A percentile compares a stretch with the other conserved stretches of the same genome.
phyloP scores from a whole-genome alignment of 2,888 invertebrate species.

The Slavum lentiscoides region DNA sequence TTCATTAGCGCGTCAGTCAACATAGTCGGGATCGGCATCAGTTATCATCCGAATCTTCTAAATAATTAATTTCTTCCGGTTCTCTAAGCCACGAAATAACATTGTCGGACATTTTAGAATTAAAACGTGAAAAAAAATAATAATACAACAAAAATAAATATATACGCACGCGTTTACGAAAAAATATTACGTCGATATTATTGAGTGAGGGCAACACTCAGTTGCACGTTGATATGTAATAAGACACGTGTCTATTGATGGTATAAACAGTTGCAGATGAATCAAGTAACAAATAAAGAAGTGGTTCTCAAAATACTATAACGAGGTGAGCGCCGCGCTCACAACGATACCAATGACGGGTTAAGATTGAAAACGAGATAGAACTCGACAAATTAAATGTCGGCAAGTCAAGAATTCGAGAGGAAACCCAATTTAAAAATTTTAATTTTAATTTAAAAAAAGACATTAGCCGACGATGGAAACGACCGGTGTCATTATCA shows the following conservation, averaged over 20 bases:
- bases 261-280: slow-evolving; percentile 5
- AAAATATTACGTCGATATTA: neutral
- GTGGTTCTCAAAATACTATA: slow-evolving; percentile 16
- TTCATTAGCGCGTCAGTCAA: neutral
- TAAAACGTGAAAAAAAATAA: slow-evolving; percentile 1
- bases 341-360: slow-evolving; percentile 11
- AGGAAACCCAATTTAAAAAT: too few relatives aligned
- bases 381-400: too few relatives aligned
- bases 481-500: too few relatives aligned
- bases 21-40: slow-evolving; percentile 1
- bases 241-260: neutral
- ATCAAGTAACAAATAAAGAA: slow-evolving; percentile 3
- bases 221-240: slow-evolving; percentile 6
- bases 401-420: too few relatives aligned
- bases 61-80: slow-evolving; percentile 6
- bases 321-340: neutral
- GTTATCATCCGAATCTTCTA: slow-evolving; percentile 17
- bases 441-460: too few relatives aligned
- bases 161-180: slow-evolving; percentile 4
- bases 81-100: neutral
- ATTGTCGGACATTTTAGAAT: slow-evolving; percentile 13
- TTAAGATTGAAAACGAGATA: too few relatives aligned
- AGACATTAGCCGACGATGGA: too few relatives aligned
- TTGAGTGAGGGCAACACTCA: neutral
- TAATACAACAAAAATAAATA: neutral